Conservation (phyloP, 1,140 invertebrate species). For the Alviniconcha marisindica region DNA sequence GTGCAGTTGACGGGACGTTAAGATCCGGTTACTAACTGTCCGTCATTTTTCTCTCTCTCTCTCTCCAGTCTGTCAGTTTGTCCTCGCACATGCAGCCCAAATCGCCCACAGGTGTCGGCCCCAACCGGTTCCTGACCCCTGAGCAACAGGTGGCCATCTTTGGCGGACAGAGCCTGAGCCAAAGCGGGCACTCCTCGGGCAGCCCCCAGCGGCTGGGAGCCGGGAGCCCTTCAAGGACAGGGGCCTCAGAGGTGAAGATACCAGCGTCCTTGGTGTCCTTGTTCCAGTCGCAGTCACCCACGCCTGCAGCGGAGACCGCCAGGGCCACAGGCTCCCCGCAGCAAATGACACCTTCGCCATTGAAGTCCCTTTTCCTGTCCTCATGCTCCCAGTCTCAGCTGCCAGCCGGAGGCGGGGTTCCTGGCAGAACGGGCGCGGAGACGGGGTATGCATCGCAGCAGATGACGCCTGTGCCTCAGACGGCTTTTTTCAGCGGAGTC, state of each 20-base stretch:
- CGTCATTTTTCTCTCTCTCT: too few relatives aligned
- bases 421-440: not conserved
- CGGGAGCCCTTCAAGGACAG: not conserved
- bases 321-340: not conserved
- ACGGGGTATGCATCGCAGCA: not conserved
- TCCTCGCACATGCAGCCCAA: too few relatives aligned
- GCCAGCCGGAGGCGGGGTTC: not conserved
- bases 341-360: not conserved
- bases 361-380: not conserved
- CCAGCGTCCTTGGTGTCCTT: not conserved
- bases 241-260: not conserved
- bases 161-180: not conserved
- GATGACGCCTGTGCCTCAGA: not conserved
- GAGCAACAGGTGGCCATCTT: slow-evolving; percentile 22
- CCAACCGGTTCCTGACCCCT: slow-evolving; percentile 8
- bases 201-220: not conserved
- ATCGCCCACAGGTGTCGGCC: too few relatives aligned
- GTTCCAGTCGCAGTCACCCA: not conserved
- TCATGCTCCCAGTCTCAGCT: not conserved
- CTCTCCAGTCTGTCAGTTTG: too few relatives aligned
- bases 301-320: not conserved
- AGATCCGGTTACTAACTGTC: too few relatives aligned
- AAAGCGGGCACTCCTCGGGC: not conserved
- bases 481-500: not conserved
- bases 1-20: too few relatives aligned